These are phyloP conservation scores for Coendou prehensilis DNA, from an alignment of 2,797 vertebrate species.

Conservation along the genomic window DNA sequence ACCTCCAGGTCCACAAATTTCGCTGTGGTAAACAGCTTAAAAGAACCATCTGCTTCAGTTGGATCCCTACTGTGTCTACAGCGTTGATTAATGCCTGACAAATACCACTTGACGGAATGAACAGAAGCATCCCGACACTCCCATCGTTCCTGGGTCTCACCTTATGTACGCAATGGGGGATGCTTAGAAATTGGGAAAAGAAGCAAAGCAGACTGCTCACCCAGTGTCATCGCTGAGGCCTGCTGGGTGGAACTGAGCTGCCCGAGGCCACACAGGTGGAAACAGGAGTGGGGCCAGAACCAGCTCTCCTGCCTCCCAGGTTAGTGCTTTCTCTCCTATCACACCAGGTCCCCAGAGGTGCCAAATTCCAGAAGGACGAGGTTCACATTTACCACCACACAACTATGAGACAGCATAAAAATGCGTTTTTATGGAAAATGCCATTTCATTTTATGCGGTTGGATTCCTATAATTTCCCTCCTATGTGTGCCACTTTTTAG, in stretches of 20 bases:
- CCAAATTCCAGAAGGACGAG: not conserved
- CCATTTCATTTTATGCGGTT: not conserved
- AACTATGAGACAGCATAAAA: not conserved
- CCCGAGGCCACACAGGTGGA: not conserved
- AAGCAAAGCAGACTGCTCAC: not conserved
- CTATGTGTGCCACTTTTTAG: not conserved
- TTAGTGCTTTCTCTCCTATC: not conserved
- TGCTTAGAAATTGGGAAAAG: not conserved
- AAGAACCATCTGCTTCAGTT: not conserved
- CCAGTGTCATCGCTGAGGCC: rapidly evolving
- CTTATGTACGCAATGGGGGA: not conserved
- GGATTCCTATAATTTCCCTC: not conserved
- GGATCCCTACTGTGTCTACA: not conserved
- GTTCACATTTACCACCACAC: not conserved
- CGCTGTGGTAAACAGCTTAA: not conserved
- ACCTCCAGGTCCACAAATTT: not conserved
- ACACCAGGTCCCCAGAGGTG: not conserved
- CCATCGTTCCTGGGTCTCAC: not conserved
- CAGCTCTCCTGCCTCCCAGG: not conserved
- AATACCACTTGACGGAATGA: not conserved
- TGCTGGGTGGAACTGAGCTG: not conserved
- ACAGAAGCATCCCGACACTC: not conserved
- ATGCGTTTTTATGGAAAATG: not conserved
- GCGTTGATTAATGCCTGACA: not conserved
- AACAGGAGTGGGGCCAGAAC: not conserved